A percentile compares a stretch with the other conserved stretches of the same genome.
Conservation (phyloP, 2,888 invertebrate species). For the Galeopsomyia nigrocyanea region DNA sequence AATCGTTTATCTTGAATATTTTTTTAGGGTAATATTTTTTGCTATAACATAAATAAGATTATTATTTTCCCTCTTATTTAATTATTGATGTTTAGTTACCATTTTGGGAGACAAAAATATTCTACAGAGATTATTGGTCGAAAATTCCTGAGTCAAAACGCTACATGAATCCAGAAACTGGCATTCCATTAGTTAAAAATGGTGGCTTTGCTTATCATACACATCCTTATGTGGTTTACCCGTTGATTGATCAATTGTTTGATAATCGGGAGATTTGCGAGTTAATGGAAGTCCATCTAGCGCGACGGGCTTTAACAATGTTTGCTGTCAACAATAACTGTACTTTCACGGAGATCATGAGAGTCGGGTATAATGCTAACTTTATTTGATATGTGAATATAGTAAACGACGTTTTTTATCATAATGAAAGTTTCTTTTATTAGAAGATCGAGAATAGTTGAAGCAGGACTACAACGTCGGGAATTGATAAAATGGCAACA, state of each 20-base stretch:
- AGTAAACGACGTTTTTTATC: conserved; percentile 52
- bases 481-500: no score
- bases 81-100: no score
- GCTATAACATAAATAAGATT: no score
- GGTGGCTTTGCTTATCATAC: conserved; percentile 61
- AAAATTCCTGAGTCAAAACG: conserved; percentile 52
- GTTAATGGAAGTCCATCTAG: conserved; percentile 59
- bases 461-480: no score
- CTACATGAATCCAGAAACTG: conserved; percentile 55
- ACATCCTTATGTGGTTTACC: conserved; percentile 58
- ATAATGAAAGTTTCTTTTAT: no score
- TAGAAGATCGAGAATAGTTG: no score
- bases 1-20: no score
- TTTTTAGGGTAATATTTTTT: no score
- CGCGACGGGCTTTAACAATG: conserved; percentile 33
- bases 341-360: conserved; percentile 58
- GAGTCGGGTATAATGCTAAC: conserved; percentile 44
- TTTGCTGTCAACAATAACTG: conserved; percentile 52
- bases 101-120: neutral
- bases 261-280: conserved; percentile 58
- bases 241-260: conserved; percentile 56
- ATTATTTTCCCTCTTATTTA: no score
- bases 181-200: conserved; percentile 53
- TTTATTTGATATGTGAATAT: no score
- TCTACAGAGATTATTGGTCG: conserved; percentile 49